Percentiles rank a stretch among this genome's conserved stretches.
These are phyloP conservation scores for Lutjanus campechanus DNA, from an alignment of 2,797 vertebrate genomes.

Conservation along the genomic window DNA sequence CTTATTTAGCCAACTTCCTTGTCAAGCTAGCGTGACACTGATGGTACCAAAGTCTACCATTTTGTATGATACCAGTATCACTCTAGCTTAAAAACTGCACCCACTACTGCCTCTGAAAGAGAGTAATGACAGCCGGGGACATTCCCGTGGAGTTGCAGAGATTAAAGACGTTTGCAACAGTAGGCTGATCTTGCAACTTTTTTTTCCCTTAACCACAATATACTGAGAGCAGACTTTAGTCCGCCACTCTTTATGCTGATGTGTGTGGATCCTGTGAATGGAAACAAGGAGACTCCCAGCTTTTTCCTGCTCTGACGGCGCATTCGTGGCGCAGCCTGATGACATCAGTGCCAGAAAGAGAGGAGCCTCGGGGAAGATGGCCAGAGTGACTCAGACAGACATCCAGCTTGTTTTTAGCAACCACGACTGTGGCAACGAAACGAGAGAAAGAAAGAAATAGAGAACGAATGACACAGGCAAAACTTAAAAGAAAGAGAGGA, in stretches of 20 bases:
- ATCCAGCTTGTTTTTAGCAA: slow-evolving; percentile 42
- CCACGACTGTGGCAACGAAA: background rate
- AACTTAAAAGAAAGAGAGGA: background rate
- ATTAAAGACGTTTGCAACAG: background rate
- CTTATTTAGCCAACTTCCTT: too few species aligned
- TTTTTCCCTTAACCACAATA: slow-evolving; percentile 18
- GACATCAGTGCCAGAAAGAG: slow-evolving; percentile 52
- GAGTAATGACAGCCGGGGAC: too few species aligned
- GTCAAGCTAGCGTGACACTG: too few species aligned
- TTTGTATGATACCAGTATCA: too few species aligned
- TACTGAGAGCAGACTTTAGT: slow-evolving; percentile 9
- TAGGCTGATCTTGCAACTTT: slow-evolving; percentile 7
- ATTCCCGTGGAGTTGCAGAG: too few species aligned
- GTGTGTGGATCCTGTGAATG: slow-evolving; percentile 38
- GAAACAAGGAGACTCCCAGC: slow-evolving; percentile 31
- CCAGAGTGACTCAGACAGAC: slow-evolving; percentile 56
- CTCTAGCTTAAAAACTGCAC: too few species aligned
- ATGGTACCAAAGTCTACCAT: too few species aligned
- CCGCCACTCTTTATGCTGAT: slow-evolving; percentile 23
- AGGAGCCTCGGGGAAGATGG: slow-evolving; percentile 34
- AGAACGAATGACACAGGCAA: background rate
- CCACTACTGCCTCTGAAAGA: too few species aligned
- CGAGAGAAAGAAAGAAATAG: background rate
- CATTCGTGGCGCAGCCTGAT: slow-evolving; percentile 48
- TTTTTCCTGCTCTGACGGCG: slow-evolving; percentile 38